A percentile compares a stretch with the other conserved stretches of the same genome.
phyloP scores from a whole-genome alignment of 1,140 invertebrate genomes.

The Mactra quadrangularis region DNA sequence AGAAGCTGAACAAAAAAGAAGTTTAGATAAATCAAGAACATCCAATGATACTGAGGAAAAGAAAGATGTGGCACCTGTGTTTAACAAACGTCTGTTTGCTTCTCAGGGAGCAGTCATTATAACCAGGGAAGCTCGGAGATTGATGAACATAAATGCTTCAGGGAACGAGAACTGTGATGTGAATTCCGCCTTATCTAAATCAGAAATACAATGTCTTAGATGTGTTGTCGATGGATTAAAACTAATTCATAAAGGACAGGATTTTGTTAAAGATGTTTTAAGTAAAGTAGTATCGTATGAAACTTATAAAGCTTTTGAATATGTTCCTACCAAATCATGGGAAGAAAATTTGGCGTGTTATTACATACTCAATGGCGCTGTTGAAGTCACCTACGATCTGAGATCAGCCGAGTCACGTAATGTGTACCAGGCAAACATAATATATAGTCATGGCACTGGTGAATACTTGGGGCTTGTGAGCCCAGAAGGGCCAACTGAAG shows the following conservation, averaged over 20 bases:
- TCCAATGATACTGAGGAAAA: conserved; percentile 48
- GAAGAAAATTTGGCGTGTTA: conserved; percentile 74
- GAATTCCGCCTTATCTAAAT: conserved; percentile 64
- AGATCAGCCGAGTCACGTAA: conserved; percentile 65
- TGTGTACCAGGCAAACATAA: conserved; percentile 78
- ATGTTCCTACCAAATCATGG: conserved; percentile 72
- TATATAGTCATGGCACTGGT: conserved; percentile 78
- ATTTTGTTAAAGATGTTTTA: conserved; percentile 76
- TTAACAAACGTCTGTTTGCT: conserved; percentile 77
- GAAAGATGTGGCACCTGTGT: conserved; percentile 71
- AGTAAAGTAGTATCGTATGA: conserved; percentile 73
- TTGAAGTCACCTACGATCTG: conserved; percentile 79
- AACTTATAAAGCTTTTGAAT: conserved; percentile 70
- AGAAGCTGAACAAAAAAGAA: conserved; percentile 60
- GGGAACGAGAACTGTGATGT: conserved; percentile 47
- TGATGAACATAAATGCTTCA: conserved; percentile 27
- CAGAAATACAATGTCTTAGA: conserved; percentile 70
- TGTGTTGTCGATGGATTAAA: conserved; percentile 76
- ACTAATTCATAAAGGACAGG: conserved; percentile 77
- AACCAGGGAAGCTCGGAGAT: conserved; percentile 64
- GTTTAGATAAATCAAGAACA: conserved; percentile 47
- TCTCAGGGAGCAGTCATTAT: conserved; percentile 75
- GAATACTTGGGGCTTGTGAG: conserved; percentile 77
- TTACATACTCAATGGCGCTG: conserved; percentile 75
- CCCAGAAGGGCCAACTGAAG: conserved; percentile 72